Percentiles rank a stretch among this genome's conserved stretches.
Conservation (phyloP, 2,797 vertebrate genomes). For the Hyperoplus lanceolatus region DNA sequence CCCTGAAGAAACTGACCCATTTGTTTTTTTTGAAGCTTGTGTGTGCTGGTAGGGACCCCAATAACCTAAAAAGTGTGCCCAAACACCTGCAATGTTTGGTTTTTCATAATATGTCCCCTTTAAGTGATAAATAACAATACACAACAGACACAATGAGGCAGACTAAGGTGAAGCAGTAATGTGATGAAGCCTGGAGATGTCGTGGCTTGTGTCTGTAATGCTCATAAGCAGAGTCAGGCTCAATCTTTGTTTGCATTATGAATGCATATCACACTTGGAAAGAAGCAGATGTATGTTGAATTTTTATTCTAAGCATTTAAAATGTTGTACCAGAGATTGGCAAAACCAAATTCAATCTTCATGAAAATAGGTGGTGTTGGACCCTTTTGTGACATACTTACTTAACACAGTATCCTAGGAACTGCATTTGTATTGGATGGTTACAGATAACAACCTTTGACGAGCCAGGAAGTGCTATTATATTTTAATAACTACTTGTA, state of each 20-base stretch:
- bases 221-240: constrained; percentile 13
- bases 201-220: neutral
- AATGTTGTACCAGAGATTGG: neutral
- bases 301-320: neutral
- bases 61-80: too few relatives aligned
- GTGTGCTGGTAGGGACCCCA: too few relatives aligned
- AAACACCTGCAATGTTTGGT: too few relatives aligned
- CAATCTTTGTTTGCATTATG: constrained; percentile 25
- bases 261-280: constrained; percentile 6
- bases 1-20: too few relatives aligned
- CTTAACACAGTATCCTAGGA: neutral
- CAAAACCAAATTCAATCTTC: too few relatives aligned
- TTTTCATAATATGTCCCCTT: too few relatives aligned
- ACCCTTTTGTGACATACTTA: neutral
- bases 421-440: neutral
- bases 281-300: neutral
- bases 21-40: too few relatives aligned
- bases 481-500: too few relatives aligned
- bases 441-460: too few relatives aligned
- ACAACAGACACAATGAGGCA: constrained; percentile 3
- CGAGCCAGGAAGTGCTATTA: too few relatives aligned
- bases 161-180: constrained; percentile 25
- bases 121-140: neutral
- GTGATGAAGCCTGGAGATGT: constrained; percentile 20
- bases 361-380: too few relatives aligned